Evolutionary conservation across 2,797 vertebrate genomes (phyloP).

Genomic region (Xiphorhynchus erythropygius): DNA sequence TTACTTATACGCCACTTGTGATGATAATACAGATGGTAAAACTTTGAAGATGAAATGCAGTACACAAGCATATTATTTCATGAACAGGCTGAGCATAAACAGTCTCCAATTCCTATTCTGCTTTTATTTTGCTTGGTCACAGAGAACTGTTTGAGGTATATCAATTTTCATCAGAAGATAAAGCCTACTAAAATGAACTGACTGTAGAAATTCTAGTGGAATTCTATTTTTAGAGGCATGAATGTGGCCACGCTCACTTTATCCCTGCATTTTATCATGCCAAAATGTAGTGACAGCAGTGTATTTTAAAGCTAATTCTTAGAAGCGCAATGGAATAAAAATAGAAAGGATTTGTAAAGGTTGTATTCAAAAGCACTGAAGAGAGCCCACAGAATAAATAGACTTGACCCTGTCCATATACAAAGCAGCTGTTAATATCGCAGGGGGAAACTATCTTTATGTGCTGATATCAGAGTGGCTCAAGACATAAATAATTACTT

Average conservation of each 20-base stretch:
- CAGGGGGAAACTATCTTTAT: neutral
- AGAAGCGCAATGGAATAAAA: neutral
- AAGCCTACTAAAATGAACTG: neutral
- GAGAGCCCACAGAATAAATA: neutral
- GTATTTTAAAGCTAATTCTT: slow-evolving; percentile 16
- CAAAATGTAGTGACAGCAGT: neutral
- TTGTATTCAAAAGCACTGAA: neutral
- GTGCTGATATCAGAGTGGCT: neutral
- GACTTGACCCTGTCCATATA: neutral
- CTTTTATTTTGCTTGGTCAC: neutral
- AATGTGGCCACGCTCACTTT: neutral
- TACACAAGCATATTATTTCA: neutral
- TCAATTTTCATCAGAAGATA: neutral
- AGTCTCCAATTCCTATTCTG: neutral
- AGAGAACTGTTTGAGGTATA: neutral
- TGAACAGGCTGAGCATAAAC: neutral
- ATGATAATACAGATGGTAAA: neutral
- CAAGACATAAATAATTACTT: neutral
- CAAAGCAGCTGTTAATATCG: neutral
- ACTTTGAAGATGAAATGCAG: neutral
- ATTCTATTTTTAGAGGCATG: neutral
- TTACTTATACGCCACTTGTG: neutral
- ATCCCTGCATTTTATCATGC: neutral
- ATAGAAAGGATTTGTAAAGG: slow-evolving; percentile 1
- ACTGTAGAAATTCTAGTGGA: neutral